These are phyloP conservation scores for Threskiornis aethiopicus DNA, from an alignment of 2,797 vertebrate genomes.

Conservation along the genomic window DNA sequence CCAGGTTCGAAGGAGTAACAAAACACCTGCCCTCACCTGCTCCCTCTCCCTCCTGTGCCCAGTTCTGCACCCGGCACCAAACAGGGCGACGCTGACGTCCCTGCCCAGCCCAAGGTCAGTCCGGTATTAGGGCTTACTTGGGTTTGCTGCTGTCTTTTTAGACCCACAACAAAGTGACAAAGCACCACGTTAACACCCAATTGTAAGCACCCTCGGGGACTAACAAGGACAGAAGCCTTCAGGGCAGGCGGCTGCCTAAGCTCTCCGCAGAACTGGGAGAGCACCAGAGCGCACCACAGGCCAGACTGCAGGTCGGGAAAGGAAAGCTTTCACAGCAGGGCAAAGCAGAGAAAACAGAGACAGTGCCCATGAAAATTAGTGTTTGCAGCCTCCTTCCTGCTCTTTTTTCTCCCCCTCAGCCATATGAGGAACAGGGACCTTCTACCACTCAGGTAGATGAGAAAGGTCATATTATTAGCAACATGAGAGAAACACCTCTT, in stretches of 20 bases:
- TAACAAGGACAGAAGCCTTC: no score
- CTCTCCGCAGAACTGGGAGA: not conserved
- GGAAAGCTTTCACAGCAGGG: not conserved
- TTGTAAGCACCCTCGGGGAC: rapidly evolving
- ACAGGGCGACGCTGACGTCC: rapidly evolving
- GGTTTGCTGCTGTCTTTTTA: not conserved
- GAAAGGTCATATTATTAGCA: not conserved
- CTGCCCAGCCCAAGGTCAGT: rapidly evolving
- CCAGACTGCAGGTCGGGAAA: rapidly evolving
- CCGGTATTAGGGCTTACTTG: rapidly evolving
- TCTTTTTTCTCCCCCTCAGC: not conserved
- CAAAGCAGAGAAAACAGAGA: not conserved
- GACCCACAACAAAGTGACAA: not conserved
- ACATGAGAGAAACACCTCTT: not conserved
- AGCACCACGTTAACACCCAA: not conserved
- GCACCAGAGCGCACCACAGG: not conserved
- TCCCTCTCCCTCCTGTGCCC: not conserved
- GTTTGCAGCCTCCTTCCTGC: not conserved
- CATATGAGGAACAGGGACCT: not conserved
- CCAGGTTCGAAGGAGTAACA: not conserved
- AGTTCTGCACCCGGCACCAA: rapidly evolving
- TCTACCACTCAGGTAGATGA: not conserved
- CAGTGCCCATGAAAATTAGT: rapidly evolving
- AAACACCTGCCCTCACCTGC: not conserved
- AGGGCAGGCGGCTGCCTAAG: not conserved